A percentile compares a stretch with the other conserved stretches of the same genome.
Evolutionary conservation across 2,797 vertebrate species (phyloP).

Genomic region (Champsocephalus esox): DNA sequence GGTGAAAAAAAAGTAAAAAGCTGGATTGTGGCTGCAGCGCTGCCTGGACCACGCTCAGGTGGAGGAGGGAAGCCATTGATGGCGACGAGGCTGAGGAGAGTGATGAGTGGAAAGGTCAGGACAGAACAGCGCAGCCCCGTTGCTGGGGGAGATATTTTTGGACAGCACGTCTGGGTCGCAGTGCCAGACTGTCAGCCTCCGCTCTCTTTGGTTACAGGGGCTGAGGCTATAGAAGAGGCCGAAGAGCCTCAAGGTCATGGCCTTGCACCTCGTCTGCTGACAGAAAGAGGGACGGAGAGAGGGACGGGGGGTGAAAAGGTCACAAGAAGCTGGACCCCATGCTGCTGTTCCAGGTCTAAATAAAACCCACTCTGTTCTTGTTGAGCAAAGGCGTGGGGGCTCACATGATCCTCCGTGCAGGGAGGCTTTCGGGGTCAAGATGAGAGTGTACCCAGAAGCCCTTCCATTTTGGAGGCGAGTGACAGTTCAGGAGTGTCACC

Average conservation of each 20-base stretch:
- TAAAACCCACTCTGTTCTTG: constrained; percentile 63
- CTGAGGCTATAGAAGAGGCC: constrained; percentile 54
- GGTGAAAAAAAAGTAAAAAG: constrained; percentile 20
- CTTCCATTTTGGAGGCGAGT: constrained; percentile 65
- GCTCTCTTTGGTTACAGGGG: constrained; percentile 50
- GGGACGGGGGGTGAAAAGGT: constrained; percentile 51
- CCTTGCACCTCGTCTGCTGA: constrained; percentile 71
- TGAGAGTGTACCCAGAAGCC: constrained; percentile 45
- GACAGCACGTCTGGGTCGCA: constrained; percentile 61
- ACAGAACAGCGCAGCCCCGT: constrained; percentile 61
- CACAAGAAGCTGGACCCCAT: constrained; percentile 49
- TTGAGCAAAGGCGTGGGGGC: background rate
- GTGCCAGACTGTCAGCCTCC: constrained; percentile 68
- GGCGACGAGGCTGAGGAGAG: constrained; percentile 46
- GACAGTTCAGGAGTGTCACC: constrained; percentile 75
- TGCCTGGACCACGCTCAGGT: constrained; percentile 63
- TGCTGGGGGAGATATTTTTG: constrained; percentile 77
- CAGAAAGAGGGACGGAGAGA: constrained; percentile 53
- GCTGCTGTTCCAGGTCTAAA: constrained; percentile 65
- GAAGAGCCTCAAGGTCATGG: constrained; percentile 74
- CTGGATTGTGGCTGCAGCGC: constrained; percentile 60
- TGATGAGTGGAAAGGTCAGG: constrained; percentile 73
- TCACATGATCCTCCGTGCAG: constrained; percentile 9
- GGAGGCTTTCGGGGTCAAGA: constrained; percentile 64
- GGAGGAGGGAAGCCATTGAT: constrained; percentile 53